Evolutionary conservation across 2,797 vertebrate genomes (phyloP).

Genomic region (Ptychobarbus kaznakovi): DNA sequence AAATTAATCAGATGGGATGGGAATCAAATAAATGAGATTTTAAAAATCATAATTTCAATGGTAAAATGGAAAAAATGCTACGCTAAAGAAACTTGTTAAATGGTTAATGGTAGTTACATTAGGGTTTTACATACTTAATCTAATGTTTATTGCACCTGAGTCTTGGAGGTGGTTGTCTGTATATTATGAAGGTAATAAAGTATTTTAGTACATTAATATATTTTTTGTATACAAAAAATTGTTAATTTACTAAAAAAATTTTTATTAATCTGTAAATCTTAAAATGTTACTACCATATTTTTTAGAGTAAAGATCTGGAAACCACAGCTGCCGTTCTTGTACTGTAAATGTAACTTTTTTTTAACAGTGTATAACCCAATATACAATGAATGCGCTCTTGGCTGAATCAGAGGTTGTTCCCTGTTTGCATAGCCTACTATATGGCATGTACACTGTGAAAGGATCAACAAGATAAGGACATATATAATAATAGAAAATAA

Average conservation of each 20-base stretch:
- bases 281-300: not conserved
- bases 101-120: not conserved
- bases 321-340: not conserved
- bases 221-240: not conserved
- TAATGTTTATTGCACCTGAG: not conserved
- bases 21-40: not conserved
- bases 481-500: not conserved
- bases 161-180: too few relatives aligned
- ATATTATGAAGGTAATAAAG: too few relatives aligned
- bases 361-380: not conserved
- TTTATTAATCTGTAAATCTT: not conserved
- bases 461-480: not conserved
- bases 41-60: not conserved
- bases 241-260: not conserved
- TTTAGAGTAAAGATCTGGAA: not conserved
- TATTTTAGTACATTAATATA: too few relatives aligned
- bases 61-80: not conserved
- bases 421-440: too few relatives aligned
- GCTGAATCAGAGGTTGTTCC: not conserved
- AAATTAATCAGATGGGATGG: not conserved
- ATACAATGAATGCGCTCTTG: not conserved
- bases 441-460: too few relatives aligned
- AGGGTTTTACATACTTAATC: not conserved
- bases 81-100: not conserved
- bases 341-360: not conserved